Conservation (phyloP, 1,140 invertebrate genomes). For the Stenopsyche tienmushanensis region DNA sequence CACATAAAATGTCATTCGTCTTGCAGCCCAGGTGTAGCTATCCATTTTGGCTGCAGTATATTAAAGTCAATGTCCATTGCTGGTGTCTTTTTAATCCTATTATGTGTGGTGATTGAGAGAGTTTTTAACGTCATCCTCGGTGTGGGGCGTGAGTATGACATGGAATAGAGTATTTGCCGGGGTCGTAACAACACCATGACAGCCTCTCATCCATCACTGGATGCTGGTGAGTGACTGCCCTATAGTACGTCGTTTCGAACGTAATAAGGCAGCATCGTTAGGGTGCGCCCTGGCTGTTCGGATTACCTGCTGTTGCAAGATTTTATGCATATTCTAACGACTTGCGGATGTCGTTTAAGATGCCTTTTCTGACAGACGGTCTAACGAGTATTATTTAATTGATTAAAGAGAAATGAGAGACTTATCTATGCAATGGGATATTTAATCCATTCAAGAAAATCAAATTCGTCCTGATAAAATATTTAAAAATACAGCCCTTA, state of each 20-base stretch:
- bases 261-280: background rate
- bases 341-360: too few relatives aligned
- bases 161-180: background rate
- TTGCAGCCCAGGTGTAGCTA: too few relatives aligned
- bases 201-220: conserved; percentile 17
- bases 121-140: conserved; percentile 12
- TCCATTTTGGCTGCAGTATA: background rate
- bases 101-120: conserved; percentile 9
- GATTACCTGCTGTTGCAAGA: too few relatives aligned
- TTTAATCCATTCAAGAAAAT: too few relatives aligned
- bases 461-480: too few relatives aligned
- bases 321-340: too few relatives aligned
- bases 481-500: too few relatives aligned
- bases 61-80: background rate
- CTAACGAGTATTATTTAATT: too few relatives aligned
- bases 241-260: background rate
- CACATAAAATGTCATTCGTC: too few relatives aligned
- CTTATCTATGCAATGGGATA: too few relatives aligned
- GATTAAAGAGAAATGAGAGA: too few relatives aligned
- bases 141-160: background rate
- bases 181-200: conserved; percentile 3
- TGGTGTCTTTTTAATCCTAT: background rate
- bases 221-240: conserved; percentile 1
- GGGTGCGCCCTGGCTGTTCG: background rate
- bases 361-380: too few relatives aligned